Evolutionary conservation across 2,888 invertebrate species (phyloP).

Genomic region (Malthinus seriepunctatus): DNA sequence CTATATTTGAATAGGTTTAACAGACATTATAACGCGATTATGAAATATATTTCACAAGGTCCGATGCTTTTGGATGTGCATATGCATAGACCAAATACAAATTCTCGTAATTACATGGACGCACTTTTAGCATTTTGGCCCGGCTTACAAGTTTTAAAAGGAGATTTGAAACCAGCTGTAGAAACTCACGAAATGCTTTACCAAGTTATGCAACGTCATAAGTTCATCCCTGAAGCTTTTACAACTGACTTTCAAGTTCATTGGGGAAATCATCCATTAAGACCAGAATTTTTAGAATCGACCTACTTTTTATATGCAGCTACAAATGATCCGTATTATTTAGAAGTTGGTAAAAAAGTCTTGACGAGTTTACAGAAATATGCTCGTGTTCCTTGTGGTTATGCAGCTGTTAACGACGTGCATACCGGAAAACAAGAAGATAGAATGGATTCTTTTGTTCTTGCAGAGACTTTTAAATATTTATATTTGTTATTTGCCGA

Average conservation of each 20-base stretch:
- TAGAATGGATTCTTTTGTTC: constrained; percentile 97
- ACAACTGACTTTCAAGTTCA: constrained; percentile 96
- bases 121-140: constrained; percentile 98
- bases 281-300: constrained; percentile 97
- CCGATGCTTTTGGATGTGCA: constrained; percentile 94
- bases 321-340: constrained; percentile 93
- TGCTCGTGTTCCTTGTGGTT: constrained; percentile 94
- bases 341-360: constrained; percentile 88
- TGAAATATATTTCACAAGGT: constrained; percentile 96
- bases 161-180: constrained; percentile 96
- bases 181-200: constrained; percentile 99
- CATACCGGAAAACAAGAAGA: constrained; percentile 80
- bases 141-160: constrained; percentile 79
- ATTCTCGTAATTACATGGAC: constrained; percentile 96
- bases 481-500: constrained; percentile 92
- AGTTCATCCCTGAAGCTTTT: constrained; percentile 98
- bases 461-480: constrained; percentile 98
- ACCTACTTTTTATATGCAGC: constrained; percentile 97
- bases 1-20: constrained; percentile 93
- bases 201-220: constrained; percentile 97
- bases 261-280: constrained; percentile 96
- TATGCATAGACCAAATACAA: constrained; percentile 86
- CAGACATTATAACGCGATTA: constrained; percentile 92
- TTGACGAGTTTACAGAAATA: constrained; percentile 87
- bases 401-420: constrained; percentile 96